Conservation (phyloP, 2,797 vertebrate genomes). For the Helarctos malayanus region DNA sequence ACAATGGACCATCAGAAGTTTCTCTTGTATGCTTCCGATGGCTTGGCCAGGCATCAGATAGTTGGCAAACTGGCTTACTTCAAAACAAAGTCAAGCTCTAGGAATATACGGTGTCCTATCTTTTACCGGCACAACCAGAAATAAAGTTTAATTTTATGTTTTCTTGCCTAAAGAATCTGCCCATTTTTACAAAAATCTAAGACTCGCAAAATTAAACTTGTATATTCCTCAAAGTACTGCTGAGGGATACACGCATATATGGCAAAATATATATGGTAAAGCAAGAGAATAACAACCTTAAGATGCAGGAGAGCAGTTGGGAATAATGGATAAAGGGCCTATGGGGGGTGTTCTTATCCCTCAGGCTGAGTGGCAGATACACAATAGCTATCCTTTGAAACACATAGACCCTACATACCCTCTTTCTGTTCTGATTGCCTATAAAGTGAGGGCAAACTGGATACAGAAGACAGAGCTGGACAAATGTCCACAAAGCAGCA, state of each 20-base stretch:
- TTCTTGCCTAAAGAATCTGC: not conserved
- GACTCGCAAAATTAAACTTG: not conserved
- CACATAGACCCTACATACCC: not conserved
- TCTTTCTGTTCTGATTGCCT: not conserved
- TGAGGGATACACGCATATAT: not conserved
- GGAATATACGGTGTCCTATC: not conserved
- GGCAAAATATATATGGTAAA: not conserved
- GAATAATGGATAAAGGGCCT: not conserved
- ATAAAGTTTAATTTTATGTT: not conserved
- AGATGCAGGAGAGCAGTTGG: not conserved
- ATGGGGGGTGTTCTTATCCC: not conserved
- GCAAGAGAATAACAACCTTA: not conserved
- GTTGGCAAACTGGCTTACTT: not conserved
- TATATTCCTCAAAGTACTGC: not conserved
- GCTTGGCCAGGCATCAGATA: not conserved
- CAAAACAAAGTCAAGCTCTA: slow-evolving; percentile 15
- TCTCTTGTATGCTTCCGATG: not conserved
- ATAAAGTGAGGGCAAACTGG: not conserved
- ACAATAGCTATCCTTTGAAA: not conserved
- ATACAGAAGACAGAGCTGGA: slow-evolving; percentile 5
- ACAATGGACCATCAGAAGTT: not conserved
- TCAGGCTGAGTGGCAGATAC: not conserved
- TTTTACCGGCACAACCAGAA: not conserved
- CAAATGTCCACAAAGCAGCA: not conserved
- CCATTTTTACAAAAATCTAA: not conserved